These are phyloP conservation scores for Staurois parvus DNA, from an alignment of 2,797 vertebrate genomes.

Conservation along the genomic window DNA sequence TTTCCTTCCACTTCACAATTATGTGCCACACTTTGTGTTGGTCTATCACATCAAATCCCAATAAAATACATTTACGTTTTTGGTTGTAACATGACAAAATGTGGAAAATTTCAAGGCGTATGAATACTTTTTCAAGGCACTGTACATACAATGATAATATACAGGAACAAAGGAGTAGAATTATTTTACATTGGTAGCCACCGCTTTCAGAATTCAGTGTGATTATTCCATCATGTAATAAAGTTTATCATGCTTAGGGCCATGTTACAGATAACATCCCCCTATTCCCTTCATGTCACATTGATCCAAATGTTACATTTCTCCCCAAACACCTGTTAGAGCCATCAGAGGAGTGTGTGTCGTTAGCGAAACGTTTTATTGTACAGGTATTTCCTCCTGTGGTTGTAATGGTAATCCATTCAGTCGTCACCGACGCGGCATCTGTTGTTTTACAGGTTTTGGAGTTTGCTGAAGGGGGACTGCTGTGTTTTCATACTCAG, in stretches of 20 bases:
- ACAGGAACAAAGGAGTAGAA: too few relatives aligned
- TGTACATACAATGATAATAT: too few relatives aligned
- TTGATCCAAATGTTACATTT: not conserved
- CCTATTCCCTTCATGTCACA: not conserved
- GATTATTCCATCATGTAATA: too few relatives aligned
- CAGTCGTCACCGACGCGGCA: conserved; percentile 49
- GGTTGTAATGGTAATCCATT: conserved; percentile 54
- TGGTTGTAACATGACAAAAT: too few relatives aligned
- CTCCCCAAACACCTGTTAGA: conserved; percentile 46
- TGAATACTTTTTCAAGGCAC: too few relatives aligned
- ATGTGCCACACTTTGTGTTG: too few relatives aligned
- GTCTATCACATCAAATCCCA: too few relatives aligned
- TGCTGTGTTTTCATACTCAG: conserved; percentile 31
- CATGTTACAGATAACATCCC: not conserved
- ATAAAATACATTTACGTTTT: too few relatives aligned
- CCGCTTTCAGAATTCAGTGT: too few relatives aligned
- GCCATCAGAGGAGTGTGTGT: conserved; percentile 25
- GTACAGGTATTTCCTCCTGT: conserved; percentile 59
- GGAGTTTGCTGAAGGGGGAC: conserved; percentile 51
- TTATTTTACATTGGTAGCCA: too few relatives aligned
- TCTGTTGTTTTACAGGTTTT: conserved; percentile 56
- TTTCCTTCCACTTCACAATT: too few relatives aligned
- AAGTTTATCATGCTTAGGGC: not conserved
- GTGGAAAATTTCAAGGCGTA: too few relatives aligned
- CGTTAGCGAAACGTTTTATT: conserved; percentile 44